Evolutionary conservation across 1,140 invertebrate species (phyloP), one percentile per base, ranked within the genome.

Genomic region (Acromyrmex echinatior): DNA sequence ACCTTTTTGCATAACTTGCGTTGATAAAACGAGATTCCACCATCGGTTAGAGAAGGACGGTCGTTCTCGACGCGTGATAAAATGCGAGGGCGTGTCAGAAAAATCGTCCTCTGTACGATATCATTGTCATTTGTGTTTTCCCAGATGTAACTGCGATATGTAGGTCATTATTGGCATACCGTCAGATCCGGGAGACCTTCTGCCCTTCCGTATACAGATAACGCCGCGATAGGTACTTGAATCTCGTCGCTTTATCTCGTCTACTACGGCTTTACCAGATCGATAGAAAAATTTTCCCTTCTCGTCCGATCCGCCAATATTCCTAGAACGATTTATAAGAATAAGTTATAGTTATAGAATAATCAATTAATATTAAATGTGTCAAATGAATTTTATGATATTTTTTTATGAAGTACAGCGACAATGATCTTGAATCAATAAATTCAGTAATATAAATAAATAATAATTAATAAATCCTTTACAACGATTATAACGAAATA

Each of bases 1-100:
- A 62, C 56, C 65, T 87, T 76, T 88, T 88, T 89, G 80, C 91
- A 91, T 91, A 88, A 92, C 89, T 88, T 86, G 73, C 74, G 65
- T 89, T 78, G 81, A 84, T 88, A 73, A 87, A 89, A 79, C 87
- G 89, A 51, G 35, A 91, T 87, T 85, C 51, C 49, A 66, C n/a
- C 56, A 25, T 56, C 77, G 63, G 86, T 87, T 81, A 74, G 16
- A 31, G 18, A 39, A 39, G 21, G 21, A 5, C n/a, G 7, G n/a
- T n/a, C 56, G 18, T 21, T 2, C n/a, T 6, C 39, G 12, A 49
- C 21, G 39, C 63, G 86, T 89, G 88, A 92, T 87, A 91, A 92
- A 92, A 92, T 80, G 84, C 88, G 68, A 16, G 65, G 25, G 82
- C 86, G 87, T 92, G 88, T 85, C 66, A 18, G 62, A 81, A 88